Evolutionary conservation across 2,888 invertebrate genomes (phyloP).

Genomic region (Siphlonurus alternatus): DNA sequence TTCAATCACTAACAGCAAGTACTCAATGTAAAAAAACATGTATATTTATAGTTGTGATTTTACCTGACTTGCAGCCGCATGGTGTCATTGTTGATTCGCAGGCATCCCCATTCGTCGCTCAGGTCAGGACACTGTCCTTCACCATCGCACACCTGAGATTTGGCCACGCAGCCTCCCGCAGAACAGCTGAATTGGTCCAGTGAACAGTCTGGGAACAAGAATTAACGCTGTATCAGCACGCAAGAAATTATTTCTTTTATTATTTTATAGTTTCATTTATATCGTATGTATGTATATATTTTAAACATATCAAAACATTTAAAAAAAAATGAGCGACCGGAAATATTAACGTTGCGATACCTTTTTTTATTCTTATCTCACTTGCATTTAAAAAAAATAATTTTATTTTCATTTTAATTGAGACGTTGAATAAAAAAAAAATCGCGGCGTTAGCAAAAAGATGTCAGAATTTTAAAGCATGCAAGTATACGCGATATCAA

Average conservation of each 20-base stretch:
- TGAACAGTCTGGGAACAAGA: constrained; percentile 28
- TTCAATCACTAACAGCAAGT: neutral
- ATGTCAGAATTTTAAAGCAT: no score
- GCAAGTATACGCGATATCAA: neutral
- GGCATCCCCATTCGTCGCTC: constrained; percentile 45
- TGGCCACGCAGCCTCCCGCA: constrained; percentile 38
- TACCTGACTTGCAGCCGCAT: constrained; percentile 14
- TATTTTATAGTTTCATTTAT: no score
- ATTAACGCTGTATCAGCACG: neutral
- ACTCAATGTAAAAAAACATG: neutral
- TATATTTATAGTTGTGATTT: constrained; percentile 16
- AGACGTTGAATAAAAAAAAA: no score
- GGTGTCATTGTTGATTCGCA: constrained; percentile 17
- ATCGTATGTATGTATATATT: no score
- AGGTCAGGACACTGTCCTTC: constrained; percentile 39
- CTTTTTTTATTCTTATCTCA: no score
- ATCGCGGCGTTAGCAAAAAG: no score
- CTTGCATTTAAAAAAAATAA: no score
- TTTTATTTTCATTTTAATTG: no score
- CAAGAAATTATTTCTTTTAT: neutral
- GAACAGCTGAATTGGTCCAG: constrained; percentile 37
- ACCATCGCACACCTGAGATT: constrained; percentile 37
- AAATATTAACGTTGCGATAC: no score
- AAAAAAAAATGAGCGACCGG: no score
- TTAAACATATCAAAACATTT: no score